Percentiles rank a stretch among this genome's conserved stretches.
phyloP scores from a whole-genome alignment of 1,140 invertebrate species.

The Procambarus clarkii region DNA sequence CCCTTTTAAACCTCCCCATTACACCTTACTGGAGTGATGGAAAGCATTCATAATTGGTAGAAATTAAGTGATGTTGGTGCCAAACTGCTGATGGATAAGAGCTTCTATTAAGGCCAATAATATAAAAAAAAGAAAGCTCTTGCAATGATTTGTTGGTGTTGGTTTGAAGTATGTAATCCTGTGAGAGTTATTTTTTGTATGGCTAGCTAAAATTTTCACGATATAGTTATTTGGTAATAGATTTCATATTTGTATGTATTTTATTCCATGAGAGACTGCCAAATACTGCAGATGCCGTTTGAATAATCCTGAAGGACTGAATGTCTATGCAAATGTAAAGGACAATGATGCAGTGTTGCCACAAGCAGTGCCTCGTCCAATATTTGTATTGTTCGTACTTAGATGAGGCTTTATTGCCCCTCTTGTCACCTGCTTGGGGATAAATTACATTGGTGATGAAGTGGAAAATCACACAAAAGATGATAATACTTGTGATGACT shows the following conservation, averaged over 20 bases:
- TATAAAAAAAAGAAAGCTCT: constrained; percentile 15
- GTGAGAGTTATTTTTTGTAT: constrained; percentile 23
- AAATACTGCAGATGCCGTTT: constrained; percentile 56
- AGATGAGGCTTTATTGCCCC: constrained; percentile 44
- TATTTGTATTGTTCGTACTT: constrained; percentile 45
- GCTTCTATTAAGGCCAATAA: constrained; percentile 16
- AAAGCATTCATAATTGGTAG: constrained; percentile 17
- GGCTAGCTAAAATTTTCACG: constrained; percentile 20
- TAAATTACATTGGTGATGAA: constrained; percentile 44
- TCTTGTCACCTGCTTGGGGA: constrained; percentile 44
- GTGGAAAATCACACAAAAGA: constrained; percentile 25
- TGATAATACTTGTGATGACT: constrained; percentile 48
- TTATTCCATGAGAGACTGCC: constrained; percentile 53
- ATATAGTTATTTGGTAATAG: constrained; percentile 26
- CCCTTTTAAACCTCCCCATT: not conserved
- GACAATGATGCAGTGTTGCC: constrained; percentile 62
- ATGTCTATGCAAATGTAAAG: constrained; percentile 61
- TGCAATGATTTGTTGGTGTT: constrained; percentile 13
- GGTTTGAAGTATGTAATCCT: constrained; percentile 14
- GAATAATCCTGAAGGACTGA: constrained; percentile 34
- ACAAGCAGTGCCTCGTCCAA: constrained; percentile 68
- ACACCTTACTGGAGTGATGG: not conserved
- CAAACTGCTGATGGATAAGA: constrained; percentile 46
- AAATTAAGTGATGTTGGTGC: constrained; percentile 33
- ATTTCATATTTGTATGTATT: constrained; percentile 39